Evolutionary conservation across 2,797 vertebrate species (phyloP).

Genomic region (Carapus acus): DNA sequence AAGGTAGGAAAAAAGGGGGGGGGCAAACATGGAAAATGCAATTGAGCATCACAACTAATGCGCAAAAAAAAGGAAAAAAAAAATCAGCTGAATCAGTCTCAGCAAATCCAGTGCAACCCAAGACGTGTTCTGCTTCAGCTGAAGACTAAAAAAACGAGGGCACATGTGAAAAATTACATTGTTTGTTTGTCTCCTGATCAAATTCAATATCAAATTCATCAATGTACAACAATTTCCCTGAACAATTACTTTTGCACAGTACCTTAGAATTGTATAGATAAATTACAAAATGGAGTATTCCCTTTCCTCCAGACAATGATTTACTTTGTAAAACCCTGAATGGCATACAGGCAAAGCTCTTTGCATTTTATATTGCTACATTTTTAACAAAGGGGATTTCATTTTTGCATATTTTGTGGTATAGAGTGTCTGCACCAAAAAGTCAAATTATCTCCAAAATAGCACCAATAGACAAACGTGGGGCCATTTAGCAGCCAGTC

Average conservation of each 20-base stretch:
- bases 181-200: constrained; percentile 66
- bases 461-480: constrained; percentile 71
- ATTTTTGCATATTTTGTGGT: constrained; percentile 70
- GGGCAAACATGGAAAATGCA: constrained; percentile 47
- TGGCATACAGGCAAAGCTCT: constrained; percentile 63
- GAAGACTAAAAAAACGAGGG: constrained; percentile 65
- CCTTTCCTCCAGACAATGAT: constrained; percentile 68
- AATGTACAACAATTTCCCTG: constrained; percentile 71
- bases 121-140: constrained; percentile 67
- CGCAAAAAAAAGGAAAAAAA: constrained; percentile 38
- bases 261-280: constrained; percentile 71
- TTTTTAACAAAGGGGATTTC: constrained; percentile 62
- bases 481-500: constrained; percentile 43
- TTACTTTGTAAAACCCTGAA: constrained; percentile 70
- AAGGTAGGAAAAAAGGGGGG: constrained; percentile 41
- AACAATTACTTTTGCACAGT: constrained; percentile 77
- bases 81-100: constrained; percentile 65
- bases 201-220: constrained; percentile 57
- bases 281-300: constrained; percentile 72
- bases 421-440: constrained; percentile 61
- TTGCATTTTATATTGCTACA: constrained; percentile 71
- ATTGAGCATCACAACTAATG: constrained; percentile 56
- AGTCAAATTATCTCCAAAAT: constrained; percentile 66
- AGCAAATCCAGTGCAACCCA: constrained; percentile 79
- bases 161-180: constrained; percentile 63